Evolutionary conservation across 1,140 invertebrate species (phyloP).

Genomic region (Drosophila tropicalis): DNA sequence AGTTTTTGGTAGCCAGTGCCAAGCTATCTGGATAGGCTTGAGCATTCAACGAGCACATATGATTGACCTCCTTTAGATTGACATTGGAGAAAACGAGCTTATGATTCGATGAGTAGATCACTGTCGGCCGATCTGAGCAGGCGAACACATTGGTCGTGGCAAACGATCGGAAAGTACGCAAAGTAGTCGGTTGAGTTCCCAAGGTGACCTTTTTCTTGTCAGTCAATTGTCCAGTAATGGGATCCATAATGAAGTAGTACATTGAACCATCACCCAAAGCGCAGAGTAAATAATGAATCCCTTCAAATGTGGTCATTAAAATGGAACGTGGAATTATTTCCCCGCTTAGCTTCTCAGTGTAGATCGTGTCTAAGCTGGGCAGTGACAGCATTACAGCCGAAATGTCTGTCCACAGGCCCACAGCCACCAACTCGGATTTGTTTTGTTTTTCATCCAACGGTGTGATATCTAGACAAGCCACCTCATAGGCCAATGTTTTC

Average conservation of each 20-base stretch:
- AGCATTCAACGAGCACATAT: conserved; percentile 99
- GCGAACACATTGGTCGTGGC: conserved; percentile 99
- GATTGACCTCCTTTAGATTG: conserved; percentile 98
- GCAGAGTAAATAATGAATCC: conserved; percentile 94
- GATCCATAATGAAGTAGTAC: conserved; percentile 96
- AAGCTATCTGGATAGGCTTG: conserved; percentile 97
- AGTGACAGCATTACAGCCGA: conserved; percentile 93
- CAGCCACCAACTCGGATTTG: conserved; percentile 91
- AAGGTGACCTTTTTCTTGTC: conserved; percentile 97
- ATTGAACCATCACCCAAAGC: conserved; percentile 98
- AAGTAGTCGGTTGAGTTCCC: conserved; percentile 97
- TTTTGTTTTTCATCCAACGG: conserved; percentile 88
- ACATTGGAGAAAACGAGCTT: conserved; percentile 99
- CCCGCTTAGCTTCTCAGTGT: conserved; percentile 94
- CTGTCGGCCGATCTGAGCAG: conserved; percentile 98
- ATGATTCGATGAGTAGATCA: conserved; percentile 99
- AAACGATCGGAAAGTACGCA: conserved; percentile 95
- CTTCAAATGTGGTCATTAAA: conserved; percentile 96
- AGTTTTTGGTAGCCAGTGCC: conserved; percentile 96
- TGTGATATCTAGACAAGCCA: conserved; percentile 97
- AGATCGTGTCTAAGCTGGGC: conserved; percentile 90
- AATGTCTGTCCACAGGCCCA: conserved; percentile 99
- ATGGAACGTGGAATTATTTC: conserved; percentile 98
- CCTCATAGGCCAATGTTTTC: conserved; percentile 86
- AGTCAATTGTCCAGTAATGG: conserved; percentile 87